Conservation (phyloP, 2,797 vertebrate genomes). For the Argya squamiceps region DNA sequence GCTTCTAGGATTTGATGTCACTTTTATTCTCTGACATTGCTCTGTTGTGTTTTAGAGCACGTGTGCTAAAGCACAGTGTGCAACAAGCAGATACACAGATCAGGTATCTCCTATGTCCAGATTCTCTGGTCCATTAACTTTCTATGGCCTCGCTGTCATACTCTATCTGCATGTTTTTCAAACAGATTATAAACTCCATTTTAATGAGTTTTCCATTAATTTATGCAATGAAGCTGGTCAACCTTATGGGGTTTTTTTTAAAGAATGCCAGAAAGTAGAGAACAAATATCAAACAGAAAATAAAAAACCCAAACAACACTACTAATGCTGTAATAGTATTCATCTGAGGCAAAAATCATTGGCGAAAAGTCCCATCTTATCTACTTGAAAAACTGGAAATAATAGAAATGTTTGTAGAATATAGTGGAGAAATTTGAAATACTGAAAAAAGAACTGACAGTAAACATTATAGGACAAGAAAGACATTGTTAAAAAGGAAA, state of each 20-base stretch:
- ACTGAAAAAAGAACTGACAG: neutral
- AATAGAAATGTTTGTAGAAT: neutral
- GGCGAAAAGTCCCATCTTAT: neutral
- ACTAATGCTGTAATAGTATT: neutral
- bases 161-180: neutral
- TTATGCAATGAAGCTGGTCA: neutral
- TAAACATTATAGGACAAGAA: neutral
- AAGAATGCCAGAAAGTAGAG: neutral
- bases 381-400: neutral
- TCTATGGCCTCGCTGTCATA: neutral
- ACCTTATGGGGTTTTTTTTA: neutral
- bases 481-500: neutral
- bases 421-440: neutral
- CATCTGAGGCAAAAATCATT: neutral
- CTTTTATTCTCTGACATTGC: neutral
- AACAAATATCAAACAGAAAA: neutral
- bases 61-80: neutral
- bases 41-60: neutral
- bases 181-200: neutral
- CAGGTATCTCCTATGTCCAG: neutral
- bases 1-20: neutral
- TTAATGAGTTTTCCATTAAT: neutral
- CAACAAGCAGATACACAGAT: neutral
- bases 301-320: rapidly evolving
- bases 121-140: neutral